Conservation (phyloP, 2,113 vertebrate species). For the Elanoides forficatus region DNA sequence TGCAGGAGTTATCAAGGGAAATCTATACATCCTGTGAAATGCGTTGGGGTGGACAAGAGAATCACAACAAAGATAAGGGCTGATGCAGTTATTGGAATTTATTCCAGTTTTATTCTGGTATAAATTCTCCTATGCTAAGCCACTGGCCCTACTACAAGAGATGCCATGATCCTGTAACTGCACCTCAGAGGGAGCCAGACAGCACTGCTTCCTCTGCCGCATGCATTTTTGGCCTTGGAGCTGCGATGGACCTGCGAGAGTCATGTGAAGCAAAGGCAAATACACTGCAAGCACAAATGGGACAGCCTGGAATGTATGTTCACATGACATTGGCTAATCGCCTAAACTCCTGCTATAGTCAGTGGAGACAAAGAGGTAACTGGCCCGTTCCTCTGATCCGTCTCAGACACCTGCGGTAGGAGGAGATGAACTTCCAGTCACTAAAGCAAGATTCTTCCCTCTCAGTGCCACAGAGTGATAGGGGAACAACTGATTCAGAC, state of each 20-base stretch:
- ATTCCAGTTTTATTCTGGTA: neutral
- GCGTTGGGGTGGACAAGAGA: neutral
- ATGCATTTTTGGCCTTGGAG: neutral
- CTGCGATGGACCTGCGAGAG: neutral
- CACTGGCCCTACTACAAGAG: neutral
- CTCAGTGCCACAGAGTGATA: neutral
- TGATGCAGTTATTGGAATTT: neutral
- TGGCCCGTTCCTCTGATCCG: rapidly evolving
- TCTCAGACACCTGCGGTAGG: neutral
- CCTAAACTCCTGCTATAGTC: neutral
- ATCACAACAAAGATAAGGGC: neutral
- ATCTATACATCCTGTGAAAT: neutral
- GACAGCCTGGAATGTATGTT: neutral
- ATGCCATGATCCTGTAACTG: neutral
- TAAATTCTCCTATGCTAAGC: neutral
- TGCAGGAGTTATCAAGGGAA: neutral
- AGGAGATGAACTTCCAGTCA: neutral
- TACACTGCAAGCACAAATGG: neutral
- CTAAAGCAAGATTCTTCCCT: neutral
- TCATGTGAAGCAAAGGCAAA: neutral
- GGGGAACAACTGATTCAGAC: neutral
- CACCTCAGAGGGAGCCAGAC: neutral
- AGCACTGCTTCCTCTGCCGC: neutral
- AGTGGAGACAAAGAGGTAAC: neutral
- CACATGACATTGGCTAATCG: neutral